Evolutionary conservation across 37 sponge, comb jelly and placozoan genomes (phyloP).

Genomic region (Spongilla lacustris): DNA sequence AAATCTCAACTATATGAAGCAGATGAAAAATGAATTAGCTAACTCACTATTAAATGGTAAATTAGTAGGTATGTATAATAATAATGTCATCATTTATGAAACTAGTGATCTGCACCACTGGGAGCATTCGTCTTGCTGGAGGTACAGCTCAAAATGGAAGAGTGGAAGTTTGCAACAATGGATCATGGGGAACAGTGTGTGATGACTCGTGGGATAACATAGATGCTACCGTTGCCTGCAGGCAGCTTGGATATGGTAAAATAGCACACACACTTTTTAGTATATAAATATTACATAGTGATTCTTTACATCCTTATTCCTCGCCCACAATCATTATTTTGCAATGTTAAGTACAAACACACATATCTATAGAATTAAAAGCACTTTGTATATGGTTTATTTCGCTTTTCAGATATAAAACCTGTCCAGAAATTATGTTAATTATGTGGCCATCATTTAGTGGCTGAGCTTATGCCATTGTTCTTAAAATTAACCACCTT

Average conservation of each 20-base stretch:
- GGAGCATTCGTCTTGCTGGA: constrained; percentile 24
- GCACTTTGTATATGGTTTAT: not conserved
- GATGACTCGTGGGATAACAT: constrained; percentile 43
- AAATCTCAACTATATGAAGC: not conserved
- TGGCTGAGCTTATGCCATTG: not conserved
- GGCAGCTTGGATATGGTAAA: constrained; percentile 41
- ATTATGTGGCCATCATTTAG: not conserved
- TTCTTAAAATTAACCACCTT: not conserved
- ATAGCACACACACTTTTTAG: not conserved
- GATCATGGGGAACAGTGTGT: constrained; percentile 53
- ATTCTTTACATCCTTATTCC: not conserved
- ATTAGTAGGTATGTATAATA: not conserved
- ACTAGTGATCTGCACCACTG: not conserved
- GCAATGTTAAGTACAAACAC: not conserved
- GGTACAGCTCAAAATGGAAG: constrained; percentile 26
- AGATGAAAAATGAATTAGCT: not conserved
- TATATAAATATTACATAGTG: not conserved
- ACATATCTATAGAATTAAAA: not conserved
- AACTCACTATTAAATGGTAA: not conserved
- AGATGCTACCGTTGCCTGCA: constrained; percentile 46
- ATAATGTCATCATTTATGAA: not conserved
- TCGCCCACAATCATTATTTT: not conserved
- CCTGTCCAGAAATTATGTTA: not conserved
- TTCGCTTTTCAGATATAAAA: not conserved
- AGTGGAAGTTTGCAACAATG: constrained; percentile 46